phyloP scores from a whole-genome alignment of 2,113 vertebrate species.

The Catharus bicknelli region DNA sequence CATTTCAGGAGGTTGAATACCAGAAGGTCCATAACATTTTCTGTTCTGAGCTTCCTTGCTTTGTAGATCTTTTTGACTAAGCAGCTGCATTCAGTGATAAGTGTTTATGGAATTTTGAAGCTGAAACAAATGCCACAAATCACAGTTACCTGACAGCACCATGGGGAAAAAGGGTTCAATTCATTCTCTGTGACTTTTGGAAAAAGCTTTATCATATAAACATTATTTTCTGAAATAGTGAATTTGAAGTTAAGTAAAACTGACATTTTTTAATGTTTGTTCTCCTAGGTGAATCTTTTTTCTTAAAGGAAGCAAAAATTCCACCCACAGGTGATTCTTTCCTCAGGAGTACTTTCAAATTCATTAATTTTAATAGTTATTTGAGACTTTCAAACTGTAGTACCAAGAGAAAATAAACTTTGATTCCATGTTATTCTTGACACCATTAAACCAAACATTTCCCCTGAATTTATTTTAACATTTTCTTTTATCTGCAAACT shows the following conservation, averaged over 20 bases:
- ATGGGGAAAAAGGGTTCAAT: neutral
- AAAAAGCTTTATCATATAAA: neutral
- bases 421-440: neutral
- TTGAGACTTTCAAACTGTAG: neutral
- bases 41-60: neutral
- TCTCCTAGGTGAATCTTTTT: neutral
- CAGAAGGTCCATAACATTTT: neutral
- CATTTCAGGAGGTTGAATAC: neutral
- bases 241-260: neutral
- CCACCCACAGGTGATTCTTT: neutral
- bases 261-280: neutral
- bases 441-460: neutral
- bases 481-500: neutral
- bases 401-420: neutral
- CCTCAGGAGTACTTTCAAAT: neutral
- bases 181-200: neutral
- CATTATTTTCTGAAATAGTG: neutral
- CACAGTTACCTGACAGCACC: neutral
- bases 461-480: neutral
- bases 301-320: neutral
- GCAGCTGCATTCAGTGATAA: neutral
- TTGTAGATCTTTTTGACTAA: neutral
- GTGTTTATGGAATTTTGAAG: neutral
- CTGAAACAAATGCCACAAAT: conserved; percentile 25
- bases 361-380: neutral